Conservation (phyloP, 1,140 invertebrate species). For the Drosophila azteca region DNA sequence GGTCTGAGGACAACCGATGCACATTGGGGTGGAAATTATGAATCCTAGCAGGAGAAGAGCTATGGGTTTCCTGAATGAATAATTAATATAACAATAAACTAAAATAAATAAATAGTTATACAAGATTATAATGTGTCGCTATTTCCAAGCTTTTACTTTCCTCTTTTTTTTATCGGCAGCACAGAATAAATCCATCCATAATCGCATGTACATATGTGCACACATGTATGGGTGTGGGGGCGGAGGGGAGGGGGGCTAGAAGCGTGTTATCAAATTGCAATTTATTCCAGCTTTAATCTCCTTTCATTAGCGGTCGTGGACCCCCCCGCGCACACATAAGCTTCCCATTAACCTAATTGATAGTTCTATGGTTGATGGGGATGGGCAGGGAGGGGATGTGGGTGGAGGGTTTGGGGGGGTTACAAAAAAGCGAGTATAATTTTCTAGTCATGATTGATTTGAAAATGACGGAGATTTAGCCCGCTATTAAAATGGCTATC, state of each 20-base stretch:
- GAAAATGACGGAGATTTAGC: slow-evolving; percentile 54
- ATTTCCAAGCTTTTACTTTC: no score
- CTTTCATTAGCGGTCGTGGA: slow-evolving; percentile 30
- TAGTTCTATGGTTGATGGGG: slow-evolving; percentile 44
- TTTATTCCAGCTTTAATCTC: slow-evolving; percentile 41
- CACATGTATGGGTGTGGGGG: background rate
- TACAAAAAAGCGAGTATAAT: slow-evolving; percentile 44
- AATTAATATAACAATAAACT: no score
- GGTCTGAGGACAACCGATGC: no score
- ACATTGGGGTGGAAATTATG: no score
- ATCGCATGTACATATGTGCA: background rate
- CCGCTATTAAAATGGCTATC: slow-evolving; percentile 62
- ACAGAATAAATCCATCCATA: background rate
- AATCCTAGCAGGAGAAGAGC: no score
- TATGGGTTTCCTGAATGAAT: no score
- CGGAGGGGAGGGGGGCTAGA: no score
- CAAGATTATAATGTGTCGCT: no score
- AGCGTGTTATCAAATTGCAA: slow-evolving; percentile 27
- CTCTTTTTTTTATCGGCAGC: background rate
- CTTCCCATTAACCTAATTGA: slow-evolving; percentile 72
- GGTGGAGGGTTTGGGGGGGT: no score
- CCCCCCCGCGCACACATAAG: slow-evolving; percentile 11
- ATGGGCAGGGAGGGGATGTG: no score
- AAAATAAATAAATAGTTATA: no score
- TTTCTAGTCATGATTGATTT: slow-evolving; percentile 70